These are phyloP conservation scores for Eupelmus urozonus DNA, from an alignment of 2,888 invertebrate species.

Conservation along the genomic window DNA sequence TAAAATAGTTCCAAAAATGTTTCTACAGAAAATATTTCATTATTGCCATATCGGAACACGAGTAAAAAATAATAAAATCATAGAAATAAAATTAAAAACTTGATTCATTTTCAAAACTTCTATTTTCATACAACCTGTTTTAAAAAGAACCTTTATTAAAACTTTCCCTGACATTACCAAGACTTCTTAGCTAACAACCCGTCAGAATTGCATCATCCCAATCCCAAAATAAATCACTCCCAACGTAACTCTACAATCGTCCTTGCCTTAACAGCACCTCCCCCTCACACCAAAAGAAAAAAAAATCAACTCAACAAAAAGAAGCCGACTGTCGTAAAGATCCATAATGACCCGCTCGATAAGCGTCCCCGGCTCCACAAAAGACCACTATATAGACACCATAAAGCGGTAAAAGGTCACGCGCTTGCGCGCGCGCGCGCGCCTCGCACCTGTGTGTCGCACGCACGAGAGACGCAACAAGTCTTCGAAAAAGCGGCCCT, in stretches of 20 bases:
- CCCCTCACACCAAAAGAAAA: not conserved
- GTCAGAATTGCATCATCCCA: too few species aligned
- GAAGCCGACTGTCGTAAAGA: slow-evolving; percentile 18
- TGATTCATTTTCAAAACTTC: too few species aligned
- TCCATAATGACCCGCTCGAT: slow-evolving; percentile 31
- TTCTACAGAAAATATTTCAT: too few species aligned
- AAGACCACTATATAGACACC: not conserved
- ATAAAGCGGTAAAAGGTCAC: not conserved
- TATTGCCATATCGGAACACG: too few species aligned
- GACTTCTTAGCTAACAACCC: too few species aligned
- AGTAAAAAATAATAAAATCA: too few species aligned
- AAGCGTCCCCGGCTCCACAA: not conserved
- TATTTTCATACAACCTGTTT: too few species aligned
- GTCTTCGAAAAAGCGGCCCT: slow-evolving; percentile 11
- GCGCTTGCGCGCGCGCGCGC: not conserved
- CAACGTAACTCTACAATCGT: not conserved
- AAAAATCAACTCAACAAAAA: slow-evolving; percentile 1
- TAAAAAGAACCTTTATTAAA: too few species aligned
- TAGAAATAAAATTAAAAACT: too few species aligned
- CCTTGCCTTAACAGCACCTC: not conserved
- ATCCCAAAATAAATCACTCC: not conserved
- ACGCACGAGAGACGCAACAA: not conserved
- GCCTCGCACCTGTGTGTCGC: slow-evolving; percentile 20
- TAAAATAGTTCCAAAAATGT: too few species aligned
- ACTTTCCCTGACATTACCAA: too few species aligned